These are phyloP conservation scores for Caenorhabditis inopinata DNA, from an alignment of 1,140 invertebrate species.

Conservation along the genomic window DNA sequence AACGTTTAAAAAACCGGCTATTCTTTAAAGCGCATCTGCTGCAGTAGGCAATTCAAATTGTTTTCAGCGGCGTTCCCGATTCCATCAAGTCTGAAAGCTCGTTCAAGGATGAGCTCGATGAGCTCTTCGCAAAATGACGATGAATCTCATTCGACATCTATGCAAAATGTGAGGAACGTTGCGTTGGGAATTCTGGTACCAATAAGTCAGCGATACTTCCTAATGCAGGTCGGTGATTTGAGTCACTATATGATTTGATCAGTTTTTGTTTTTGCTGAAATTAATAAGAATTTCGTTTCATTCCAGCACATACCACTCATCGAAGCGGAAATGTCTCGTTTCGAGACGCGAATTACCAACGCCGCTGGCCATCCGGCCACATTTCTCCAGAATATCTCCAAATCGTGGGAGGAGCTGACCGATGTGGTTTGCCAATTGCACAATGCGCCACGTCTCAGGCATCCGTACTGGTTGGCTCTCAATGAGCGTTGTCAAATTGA, in stretches of 20 bases:
- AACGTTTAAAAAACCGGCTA: too few species aligned
- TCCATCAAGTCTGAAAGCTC: not conserved
- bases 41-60: too few species aligned
- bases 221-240: conserved; percentile 6
- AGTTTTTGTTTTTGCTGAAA: too few species aligned
- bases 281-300: not conserved
- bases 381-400: conserved; percentile 35
- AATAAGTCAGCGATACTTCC: not conserved
- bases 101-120: conserved; percentile 27
- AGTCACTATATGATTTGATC: too few species aligned
- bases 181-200: conserved; percentile 31
- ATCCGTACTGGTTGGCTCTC: conserved; percentile 39
- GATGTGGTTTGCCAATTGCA: conserved; percentile 7
- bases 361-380: not conserved
- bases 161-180: not conserved
- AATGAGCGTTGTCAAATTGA: not conserved
- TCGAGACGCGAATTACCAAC: not conserved
- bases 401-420: conserved; percentile 29
- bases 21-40: too few species aligned
- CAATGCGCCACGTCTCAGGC: conserved; percentile 22
- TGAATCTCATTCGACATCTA: not conserved
- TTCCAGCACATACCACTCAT: conserved; percentile 42
- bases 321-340: conserved; percentile 22
- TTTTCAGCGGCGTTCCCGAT: not conserved
- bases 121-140: not conserved